Conservation (phyloP, 2,797 vertebrate species). For the Cyclopterus lumpus region DNA sequence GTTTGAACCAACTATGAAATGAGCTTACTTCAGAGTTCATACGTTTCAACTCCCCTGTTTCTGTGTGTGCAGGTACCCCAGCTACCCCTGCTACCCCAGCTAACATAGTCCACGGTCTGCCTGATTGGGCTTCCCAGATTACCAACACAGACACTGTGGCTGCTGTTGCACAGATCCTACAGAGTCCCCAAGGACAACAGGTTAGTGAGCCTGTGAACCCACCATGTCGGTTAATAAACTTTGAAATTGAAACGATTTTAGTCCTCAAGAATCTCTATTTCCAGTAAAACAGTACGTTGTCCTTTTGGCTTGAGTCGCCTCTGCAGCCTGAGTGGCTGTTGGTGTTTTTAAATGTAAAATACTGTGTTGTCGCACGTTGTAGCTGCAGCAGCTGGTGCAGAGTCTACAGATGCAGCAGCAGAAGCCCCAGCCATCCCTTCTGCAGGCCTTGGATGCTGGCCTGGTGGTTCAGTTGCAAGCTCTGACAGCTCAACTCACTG, state of each 20-base stretch:
- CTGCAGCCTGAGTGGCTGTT: neutral
- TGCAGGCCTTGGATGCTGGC: constrained; percentile 96
- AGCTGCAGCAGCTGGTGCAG: constrained; percentile 98
- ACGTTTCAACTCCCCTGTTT: neutral
- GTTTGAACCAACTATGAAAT: neutral
- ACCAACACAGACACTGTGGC: constrained; percentile 96
- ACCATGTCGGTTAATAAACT: neutral
- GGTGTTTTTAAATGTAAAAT: neutral
- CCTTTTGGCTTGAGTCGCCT: neutral
- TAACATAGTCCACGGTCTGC: constrained; percentile 92
- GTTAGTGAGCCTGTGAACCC: constrained; percentile 74
- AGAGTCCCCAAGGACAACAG: constrained; percentile 99
- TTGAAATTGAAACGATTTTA: neutral
- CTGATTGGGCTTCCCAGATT: constrained; percentile 98
- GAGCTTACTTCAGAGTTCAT: neutral
- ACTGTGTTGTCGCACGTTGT: constrained; percentile 14
- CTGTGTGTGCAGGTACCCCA: constrained; percentile 89
- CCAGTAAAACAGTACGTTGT: neutral
- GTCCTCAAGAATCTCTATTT: neutral
- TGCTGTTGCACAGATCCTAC: constrained; percentile 97
- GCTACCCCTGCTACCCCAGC: constrained; percentile 97
- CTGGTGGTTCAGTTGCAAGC: constrained; percentile 98
- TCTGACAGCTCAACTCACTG: constrained; percentile 96
- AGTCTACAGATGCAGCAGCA: constrained; percentile 98
- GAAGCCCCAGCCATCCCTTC: constrained; percentile 96